phyloP scores from a whole-genome alignment of 23 tunicate genomes.

The Ciona savignyi region DNA sequence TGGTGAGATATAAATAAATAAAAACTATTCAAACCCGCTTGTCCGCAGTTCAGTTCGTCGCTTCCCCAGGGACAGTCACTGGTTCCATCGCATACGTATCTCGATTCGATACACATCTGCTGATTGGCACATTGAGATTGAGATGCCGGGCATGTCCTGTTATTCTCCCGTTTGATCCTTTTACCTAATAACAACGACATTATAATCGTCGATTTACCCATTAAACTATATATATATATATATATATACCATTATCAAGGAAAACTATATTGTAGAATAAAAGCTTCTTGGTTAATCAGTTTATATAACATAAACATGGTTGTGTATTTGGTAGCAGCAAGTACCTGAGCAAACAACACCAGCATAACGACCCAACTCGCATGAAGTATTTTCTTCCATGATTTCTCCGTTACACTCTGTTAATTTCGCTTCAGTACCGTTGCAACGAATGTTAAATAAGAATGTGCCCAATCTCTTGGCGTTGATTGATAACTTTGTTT shows the following conservation, averaged over 20 bases:
- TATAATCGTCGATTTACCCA: no score
- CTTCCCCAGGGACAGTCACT: constrained; percentile 95
- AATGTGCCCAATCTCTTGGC: background rate
- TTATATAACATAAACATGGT: no score
- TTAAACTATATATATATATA: no score
- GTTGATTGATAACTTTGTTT: background rate
- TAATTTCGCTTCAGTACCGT: constrained; percentile 32
- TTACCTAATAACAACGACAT: no score
- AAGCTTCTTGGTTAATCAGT: no score
- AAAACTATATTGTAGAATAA: no score
- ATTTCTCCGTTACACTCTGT: constrained; percentile 41
- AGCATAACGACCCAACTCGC: constrained; percentile 25
- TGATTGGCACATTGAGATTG: constrained; percentile 26
- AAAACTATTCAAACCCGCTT: background rate
- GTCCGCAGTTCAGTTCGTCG: constrained; percentile 64
- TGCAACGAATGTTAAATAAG: constrained; percentile 7
- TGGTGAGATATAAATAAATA: no score
- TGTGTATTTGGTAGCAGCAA: no score
- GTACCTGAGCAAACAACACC: constrained; percentile 44
- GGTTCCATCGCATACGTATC: constrained; percentile 69
- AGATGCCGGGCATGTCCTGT: constrained; percentile 10
- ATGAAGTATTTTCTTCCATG: constrained; percentile 9
- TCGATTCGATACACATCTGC: constrained; percentile 31
- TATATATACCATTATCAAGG: no score
- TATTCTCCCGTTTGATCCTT: background rate